Evolutionary conservation across 2,113 vertebrate species (phyloP).

Genomic region (Eclectus roratus): DNA sequence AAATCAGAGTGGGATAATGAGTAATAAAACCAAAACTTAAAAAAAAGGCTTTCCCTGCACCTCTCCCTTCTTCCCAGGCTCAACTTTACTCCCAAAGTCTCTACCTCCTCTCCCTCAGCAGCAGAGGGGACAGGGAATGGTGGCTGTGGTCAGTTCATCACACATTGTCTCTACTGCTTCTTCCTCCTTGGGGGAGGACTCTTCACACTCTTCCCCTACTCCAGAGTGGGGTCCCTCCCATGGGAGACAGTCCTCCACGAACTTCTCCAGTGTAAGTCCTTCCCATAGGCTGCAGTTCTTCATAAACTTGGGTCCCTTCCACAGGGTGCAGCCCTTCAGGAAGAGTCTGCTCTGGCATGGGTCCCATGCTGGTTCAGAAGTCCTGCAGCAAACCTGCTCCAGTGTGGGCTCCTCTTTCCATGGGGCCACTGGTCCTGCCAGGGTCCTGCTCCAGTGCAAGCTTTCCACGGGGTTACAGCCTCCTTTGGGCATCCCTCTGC

Average conservation of each 20-base stretch:
- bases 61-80: background rate
- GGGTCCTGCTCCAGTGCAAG: background rate
- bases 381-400: background rate
- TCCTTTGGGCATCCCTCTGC: background rate
- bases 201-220: background rate
- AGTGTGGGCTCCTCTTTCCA: background rate
- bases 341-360: background rate
- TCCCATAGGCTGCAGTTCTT: background rate
- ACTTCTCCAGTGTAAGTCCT: background rate
- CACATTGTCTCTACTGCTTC: background rate
- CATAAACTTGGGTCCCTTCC: background rate
- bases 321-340: background rate
- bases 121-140: background rate
- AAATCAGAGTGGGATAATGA: background rate
- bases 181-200: background rate
- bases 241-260: background rate
- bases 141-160: background rate
- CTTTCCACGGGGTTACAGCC: background rate
- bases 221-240: background rate
- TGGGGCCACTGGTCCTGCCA: background rate
- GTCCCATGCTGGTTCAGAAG: background rate
- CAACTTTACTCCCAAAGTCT: background rate
- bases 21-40: background rate
- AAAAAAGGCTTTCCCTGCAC: background rate
- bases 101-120: too few species aligned